Evolutionary conservation across 2,888 invertebrate species (phyloP), one percentile per base, ranked within the genome.

Genomic region (Chymomyza amoena): DNA sequence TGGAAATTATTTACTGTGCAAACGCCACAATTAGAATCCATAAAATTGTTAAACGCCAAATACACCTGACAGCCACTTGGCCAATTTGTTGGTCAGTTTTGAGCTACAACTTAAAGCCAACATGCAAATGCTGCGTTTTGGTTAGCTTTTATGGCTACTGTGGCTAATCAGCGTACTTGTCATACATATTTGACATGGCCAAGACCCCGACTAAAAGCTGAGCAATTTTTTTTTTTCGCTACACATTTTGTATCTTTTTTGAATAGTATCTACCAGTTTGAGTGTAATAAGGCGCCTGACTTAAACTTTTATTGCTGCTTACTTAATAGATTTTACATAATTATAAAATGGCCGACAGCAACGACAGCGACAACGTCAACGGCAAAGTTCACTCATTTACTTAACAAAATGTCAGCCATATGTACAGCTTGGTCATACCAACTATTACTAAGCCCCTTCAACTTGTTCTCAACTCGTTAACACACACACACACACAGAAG

Each of bases 391-490:
- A 32, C 32, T 32, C 32, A 32, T 32, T 32, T 7, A 64, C 59
- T 65, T 61, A 59, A 52, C 62, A 59, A 74, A 73, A 73, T 73
- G 73, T 74, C 73, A 74, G 64, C 65, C 66, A 7, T 32, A 32
- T 32, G 73, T 64, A 45, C n/a, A 70, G 36, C 57, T n/a, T 15
- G 39, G 10, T 45, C 39, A 13, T 4, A 32, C 32, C 32, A 32
- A 45, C 13, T 45, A n/a, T n/a, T n/a, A 6, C 39, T 45, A 4
- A 13, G 39, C 39, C 39, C 39, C 39, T 45, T 4, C 81, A 62
- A 75, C 77, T 75, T 70, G 79, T 75, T 77, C 74, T 76, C 69
- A 25, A 28, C 68, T 39, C 10, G 39, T 13, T 45, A 13, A 45
- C 39, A 9, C 9, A 39, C 39, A 39, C 39, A 39, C 10, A 39